These are phyloP conservation scores for Crotophaga sulcirostris DNA, from an alignment of 2,113 vertebrate genomes.

Conservation along the genomic window DNA sequence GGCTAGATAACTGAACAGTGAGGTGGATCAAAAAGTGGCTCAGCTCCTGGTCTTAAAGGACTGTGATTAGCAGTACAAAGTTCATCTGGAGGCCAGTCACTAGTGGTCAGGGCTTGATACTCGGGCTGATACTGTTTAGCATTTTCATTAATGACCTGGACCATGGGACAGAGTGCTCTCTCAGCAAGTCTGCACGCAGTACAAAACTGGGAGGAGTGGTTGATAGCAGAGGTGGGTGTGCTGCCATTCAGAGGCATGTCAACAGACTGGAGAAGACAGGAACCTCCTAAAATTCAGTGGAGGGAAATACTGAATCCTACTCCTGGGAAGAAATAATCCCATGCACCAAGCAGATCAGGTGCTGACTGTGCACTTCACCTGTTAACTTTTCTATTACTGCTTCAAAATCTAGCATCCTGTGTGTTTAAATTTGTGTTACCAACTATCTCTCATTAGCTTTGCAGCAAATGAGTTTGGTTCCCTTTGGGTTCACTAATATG, in stretches of 20 bases:
- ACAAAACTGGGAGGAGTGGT: neutral
- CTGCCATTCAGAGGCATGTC: neutral
- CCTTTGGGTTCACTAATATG: neutral
- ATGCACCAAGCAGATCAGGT: neutral
- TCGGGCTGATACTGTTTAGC: neutral
- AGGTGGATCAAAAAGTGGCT: neutral
- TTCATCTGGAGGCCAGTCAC: neutral
- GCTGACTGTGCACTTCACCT: neutral
- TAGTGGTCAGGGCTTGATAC: too few relatives aligned
- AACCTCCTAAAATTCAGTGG: neutral
- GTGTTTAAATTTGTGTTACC: neutral
- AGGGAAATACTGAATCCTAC: neutral
- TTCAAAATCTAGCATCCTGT: neutral
- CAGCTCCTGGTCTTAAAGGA: neutral
- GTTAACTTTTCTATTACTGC: neutral
- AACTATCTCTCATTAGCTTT: neutral
- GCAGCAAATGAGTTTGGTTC: too few relatives aligned
- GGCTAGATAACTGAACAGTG: neutral
- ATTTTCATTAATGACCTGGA: neutral
- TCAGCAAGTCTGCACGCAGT: neutral
- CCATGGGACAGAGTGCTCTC: fast-evolving
- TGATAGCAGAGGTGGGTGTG: neutral
- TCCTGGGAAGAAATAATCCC: neutral
- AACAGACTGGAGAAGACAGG: neutral
- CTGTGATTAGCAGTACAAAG: neutral